A percentile compares a stretch with the other conserved stretches of the same genome.
Conservation (phyloP, 2,888 invertebrate genomes). For the Drosophila cyrtoloma region DNA sequence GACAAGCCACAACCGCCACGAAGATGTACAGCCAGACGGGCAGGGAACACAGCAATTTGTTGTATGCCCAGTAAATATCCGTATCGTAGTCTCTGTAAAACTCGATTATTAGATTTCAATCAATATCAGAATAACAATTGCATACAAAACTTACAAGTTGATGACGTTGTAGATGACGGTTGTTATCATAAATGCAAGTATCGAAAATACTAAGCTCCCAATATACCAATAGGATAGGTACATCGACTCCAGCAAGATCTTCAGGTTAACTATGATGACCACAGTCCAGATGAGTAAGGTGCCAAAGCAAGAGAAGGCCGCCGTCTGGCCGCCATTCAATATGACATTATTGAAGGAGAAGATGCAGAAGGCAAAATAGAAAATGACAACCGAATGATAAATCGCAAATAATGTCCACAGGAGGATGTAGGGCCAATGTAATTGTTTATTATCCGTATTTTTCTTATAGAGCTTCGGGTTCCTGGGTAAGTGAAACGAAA, state of each 20-base stretch:
- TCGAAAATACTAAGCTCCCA: constrained; percentile 86
- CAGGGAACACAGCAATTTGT: constrained; percentile 87
- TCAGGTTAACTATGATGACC: constrained; percentile 87
- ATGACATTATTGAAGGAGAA: constrained; percentile 86
- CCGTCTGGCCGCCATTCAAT: constrained; percentile 86
- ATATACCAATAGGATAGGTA: constrained; percentile 87
- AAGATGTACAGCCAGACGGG: constrained; percentile 88
- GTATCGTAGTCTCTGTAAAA: constrained; percentile 85
- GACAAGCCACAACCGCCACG: constrained; percentile 85
- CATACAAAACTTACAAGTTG: constrained; percentile 86
- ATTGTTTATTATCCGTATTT: constrained; percentile 88
- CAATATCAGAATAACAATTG: neutral
- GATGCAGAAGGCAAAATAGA: constrained; percentile 86
- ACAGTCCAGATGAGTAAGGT: constrained; percentile 87
- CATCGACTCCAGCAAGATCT: constrained; percentile 88
- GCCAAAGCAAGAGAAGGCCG: constrained; percentile 88
- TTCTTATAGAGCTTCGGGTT: constrained; percentile 90
- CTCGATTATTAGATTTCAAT: neutral
- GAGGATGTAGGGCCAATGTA: constrained; percentile 88
- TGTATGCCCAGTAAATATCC: constrained; percentile 88
- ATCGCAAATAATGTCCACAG: constrained; percentile 88
- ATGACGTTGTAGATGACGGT: constrained; percentile 87
- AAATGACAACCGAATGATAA: constrained; percentile 89
- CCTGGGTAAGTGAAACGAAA: constrained; percentile 69
- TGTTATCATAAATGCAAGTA: constrained; percentile 87